Base-by-base conservation (phyloP, 2,888 invertebrate species). In the Caenorhabditis sp. region DNA sequence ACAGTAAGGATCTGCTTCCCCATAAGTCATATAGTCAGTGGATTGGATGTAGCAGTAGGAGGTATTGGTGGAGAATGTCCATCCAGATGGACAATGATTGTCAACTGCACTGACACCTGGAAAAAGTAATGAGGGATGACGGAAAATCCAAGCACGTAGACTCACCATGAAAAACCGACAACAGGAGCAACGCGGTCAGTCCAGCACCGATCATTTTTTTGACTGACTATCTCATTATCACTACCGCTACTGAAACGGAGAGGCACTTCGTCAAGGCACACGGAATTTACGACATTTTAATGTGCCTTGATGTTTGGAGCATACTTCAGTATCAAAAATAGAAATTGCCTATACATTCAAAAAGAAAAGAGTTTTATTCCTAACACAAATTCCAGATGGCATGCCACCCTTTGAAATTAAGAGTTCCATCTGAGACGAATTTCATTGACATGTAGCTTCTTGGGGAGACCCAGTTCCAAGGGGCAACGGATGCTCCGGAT, bases 381-480 rank as follows among this genome's bases (percentile, higher is more conserved):
- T 26, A 77, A 49, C 58, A 70, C 22, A 74, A 77, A 10, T 16
- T 56, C 83, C 83, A 83, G n/a, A 47, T 22, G 26, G 63, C 31
- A 12, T 68, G 61, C 70, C 70, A 84, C 75, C 84, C 84, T 31
- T 70, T 75, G 41, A 72, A 80, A 35, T 84, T 64, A 10, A 80
- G 16, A 1, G 61, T 28, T 14, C 66, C 75, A 58, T 84, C 84
- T 0, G 84, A 79, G 2, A 74, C 68, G 38, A 84, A 84, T 24
- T 70, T 75, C 54, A 84, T 38, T 8, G 80, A 69, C 38, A 84
- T 24, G 51, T 59, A 76, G 31, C 56, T 84, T 35, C 16, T 38
- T 7, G 84, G 75, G 26, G 80, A 80, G 16, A 84, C 47, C 54
- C 54, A 80, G 61, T 70, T 76, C 69, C 26, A 84, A 1, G 84